Evolutionary conservation across 2,797 vertebrate genomes (phyloP).

Genomic region (Diplodus sargus): DNA sequence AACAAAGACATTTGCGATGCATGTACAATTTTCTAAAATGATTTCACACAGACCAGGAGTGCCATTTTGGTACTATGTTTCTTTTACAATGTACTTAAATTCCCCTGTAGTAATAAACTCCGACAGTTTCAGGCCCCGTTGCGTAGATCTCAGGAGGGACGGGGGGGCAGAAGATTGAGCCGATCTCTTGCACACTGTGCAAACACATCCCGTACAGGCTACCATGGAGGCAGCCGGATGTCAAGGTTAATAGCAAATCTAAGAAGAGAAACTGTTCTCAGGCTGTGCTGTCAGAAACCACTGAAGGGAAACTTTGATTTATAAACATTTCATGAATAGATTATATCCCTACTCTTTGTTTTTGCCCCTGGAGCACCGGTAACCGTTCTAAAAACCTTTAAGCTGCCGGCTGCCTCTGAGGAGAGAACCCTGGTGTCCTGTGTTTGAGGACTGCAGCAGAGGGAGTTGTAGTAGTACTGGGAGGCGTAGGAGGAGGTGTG

Average conservation of each 20-base stretch:
- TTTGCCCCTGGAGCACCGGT: slow-evolving; percentile 7
- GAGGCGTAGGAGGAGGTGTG: slow-evolving; percentile 62
- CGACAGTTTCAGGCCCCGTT: no score
- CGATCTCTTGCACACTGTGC: slow-evolving; percentile 5
- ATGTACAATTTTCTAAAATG: no score
- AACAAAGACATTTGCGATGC: no score
- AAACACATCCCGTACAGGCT: background rate
- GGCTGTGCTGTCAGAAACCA: slow-evolving; percentile 8
- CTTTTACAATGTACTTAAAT: no score
- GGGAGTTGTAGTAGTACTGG: slow-evolving; percentile 47
- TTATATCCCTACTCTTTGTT: slow-evolving; percentile 22
- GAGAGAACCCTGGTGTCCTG: slow-evolving; percentile 40
- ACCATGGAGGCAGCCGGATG: background rate
- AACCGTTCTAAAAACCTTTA: slow-evolving; percentile 34
- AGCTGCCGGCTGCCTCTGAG: slow-evolving; percentile 33
- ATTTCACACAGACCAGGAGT: no score
- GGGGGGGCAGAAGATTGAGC: background rate
- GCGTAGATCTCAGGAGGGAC: no score
- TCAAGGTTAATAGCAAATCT: slow-evolving; percentile 29
- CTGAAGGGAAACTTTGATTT: slow-evolving; percentile 1
- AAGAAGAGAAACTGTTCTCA: background rate
- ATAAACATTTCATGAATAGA: slow-evolving; percentile 15
- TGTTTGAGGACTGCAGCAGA: slow-evolving; percentile 34
- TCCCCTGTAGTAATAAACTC: no score
- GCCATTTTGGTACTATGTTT: no score